phyloP scores from a whole-genome alignment of 2,113 vertebrate species.

The Rhinopomastus cyanomelas region DNA sequence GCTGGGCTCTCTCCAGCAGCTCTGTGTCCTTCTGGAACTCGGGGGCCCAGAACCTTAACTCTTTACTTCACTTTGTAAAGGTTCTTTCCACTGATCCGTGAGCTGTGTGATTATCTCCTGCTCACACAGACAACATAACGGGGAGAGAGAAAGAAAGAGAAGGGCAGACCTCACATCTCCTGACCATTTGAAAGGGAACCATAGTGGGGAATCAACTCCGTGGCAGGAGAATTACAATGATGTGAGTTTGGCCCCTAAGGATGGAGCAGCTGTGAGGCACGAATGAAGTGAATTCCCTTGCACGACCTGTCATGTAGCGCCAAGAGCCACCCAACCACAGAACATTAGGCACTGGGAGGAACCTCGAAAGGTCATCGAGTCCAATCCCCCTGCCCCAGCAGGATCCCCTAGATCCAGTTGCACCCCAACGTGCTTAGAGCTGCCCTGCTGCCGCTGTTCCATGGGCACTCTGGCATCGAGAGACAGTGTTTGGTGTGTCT shows the following conservation, averaged over 20 bases:
- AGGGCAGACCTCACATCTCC: neutral
- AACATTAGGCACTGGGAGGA: too few species aligned
- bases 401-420: too few species aligned
- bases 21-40: too few species aligned
- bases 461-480: accelerated
- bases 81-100: neutral
- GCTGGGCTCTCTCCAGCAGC: too few species aligned
- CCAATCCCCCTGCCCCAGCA: too few species aligned
- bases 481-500: too few species aligned
- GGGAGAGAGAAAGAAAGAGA: neutral
- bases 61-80: neutral
- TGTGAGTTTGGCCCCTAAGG: neutral
- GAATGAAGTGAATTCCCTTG: neutral
- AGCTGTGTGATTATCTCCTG: neutral
- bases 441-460: too few species aligned
- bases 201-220: neutral
- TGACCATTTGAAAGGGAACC: neutral
- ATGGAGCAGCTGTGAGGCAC: neutral
- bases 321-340: neutral
- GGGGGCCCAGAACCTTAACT: neutral
- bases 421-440: too few species aligned
- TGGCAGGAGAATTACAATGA: neutral
- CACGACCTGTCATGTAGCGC: neutral
- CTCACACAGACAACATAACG: neutral
- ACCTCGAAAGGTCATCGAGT: too few species aligned